Percentiles rank a stretch among this genome's conserved stretches.
Conservation (phyloP, 2,888 invertebrate genomes). For the Steromphala cineraria region DNA sequence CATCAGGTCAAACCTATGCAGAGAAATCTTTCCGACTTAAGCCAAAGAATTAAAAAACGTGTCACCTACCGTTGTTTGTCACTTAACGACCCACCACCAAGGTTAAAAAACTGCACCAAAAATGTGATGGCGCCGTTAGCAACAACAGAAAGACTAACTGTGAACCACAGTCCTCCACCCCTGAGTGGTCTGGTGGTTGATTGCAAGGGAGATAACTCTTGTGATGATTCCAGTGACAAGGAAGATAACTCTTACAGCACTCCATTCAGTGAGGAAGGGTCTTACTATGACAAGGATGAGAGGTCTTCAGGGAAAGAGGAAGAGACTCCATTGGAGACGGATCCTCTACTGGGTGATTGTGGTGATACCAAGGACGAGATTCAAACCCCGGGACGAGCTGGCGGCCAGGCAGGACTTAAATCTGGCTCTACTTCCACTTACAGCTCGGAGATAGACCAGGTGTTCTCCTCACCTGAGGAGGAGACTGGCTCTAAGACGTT, state of each 20-base stretch:
- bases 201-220: slow-evolving; percentile 5
- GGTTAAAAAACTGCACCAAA: slow-evolving; percentile 30
- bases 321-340: not conserved
- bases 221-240: not conserved
- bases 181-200: not conserved
- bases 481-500: not conserved
- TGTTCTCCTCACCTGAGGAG: slow-evolving; percentile 12
- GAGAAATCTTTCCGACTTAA: slow-evolving; percentile 83
- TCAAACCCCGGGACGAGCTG: not conserved
- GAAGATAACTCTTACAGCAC: not conserved
- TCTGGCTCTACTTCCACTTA: not conserved
- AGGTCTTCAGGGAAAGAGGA: not conserved
- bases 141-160: not conserved
- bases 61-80: slow-evolving; percentile 83
- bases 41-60: slow-evolving; percentile 87
- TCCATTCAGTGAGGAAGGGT: not conserved
- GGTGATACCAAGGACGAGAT: not conserved
- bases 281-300: not conserved
- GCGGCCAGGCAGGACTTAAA: not conserved
- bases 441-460: not conserved
- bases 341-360: not conserved
- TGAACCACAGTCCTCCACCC: not conserved
- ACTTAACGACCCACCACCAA: slow-evolving; percentile 40
- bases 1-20: slow-evolving; percentile 70
- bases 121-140: not conserved